Base-by-base conservation (phyloP, 2,113 vertebrate genomes). In the Apteryx owenii region DNA sequence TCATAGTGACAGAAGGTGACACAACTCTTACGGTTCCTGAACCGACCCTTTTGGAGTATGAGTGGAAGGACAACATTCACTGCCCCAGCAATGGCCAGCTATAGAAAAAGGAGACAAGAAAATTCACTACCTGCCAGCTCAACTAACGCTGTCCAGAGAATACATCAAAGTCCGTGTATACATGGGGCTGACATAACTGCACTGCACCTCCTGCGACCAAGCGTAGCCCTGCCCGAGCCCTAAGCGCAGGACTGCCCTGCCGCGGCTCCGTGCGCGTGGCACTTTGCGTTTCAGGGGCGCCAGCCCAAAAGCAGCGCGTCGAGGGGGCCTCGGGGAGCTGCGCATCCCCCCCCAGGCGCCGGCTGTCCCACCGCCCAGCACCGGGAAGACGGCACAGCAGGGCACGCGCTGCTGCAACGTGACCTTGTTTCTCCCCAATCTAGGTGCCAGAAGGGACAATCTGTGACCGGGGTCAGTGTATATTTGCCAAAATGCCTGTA, bases 151-250 rank as follows among this genome's bases (percentile, higher is more conserved):
- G 48, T 28, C 73, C n/a, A 64, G 38, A 81, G 58, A 62, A 18
- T 11, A 11, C 2, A 50, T 13, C 28, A 22, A 44, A 65, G 26
- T 21, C 15, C 15, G 40, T 5, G 78, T 56, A 12, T 2, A 31
- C 26, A 1, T 7, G 53, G 23, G 53, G 36, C 3, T 40, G 38
- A 28, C 31, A 26, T n/a, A 73, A 50, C 42, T 17, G 50, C 25
- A 23, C 42, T 11, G 33, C 65, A 29, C 14, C 42, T 58, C n/a
- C 21, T 4, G 2, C 26, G 40, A 19, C 31, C 23, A 40, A 31
- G 13, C 1, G 25, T 0, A 8, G 51, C n/a, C 20, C 68, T 48
- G 4, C 0, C 23, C 12, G 11, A 73, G 33, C 16, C 14, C 36
- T 0, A 3, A 48, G 33, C n/a, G 25, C 2, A 3, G 38, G 18